Evolutionary conservation across 1,140 invertebrate species (phyloP), one percentile per base, ranked within the genome.

Genomic region (Papilio dardanus): DNA sequence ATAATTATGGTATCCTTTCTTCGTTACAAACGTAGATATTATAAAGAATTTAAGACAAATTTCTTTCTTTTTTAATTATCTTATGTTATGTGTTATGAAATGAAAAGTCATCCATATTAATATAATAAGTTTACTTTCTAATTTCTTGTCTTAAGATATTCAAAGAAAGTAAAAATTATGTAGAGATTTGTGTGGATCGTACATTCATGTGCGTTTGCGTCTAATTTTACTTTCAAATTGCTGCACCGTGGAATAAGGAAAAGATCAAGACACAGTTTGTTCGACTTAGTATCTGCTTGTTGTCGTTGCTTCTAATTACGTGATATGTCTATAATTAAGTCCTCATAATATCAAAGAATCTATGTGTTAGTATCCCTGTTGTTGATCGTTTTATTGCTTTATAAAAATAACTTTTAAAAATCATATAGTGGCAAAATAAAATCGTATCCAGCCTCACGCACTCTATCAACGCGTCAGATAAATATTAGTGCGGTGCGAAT

Each of bases 401-500:
- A 3, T n/a, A 35, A 68, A 68, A 68, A 24, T 35, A 68, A 7
- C 30, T 67, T 35, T 67, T 21, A 31, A 35, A 67, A 67, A 67
- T 33, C 65, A 35, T 7, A 28, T 14, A 65, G 6, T 33, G 10
- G 10, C 3, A 24, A 68, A 42, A 40, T 37, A 21, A 35, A 42
- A 68, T 37, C 67, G 19, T 24, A 40, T 24, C 33, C 54, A 21
- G 66, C 30, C 75, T 46, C 19, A n/a, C 37, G 28, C 19, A 14
- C 35, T 33, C 46, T 33, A 42, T 71, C 24, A 83, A 74, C 77
- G 74, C 77, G 71, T 12, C 35, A 68, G 14, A 74, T 54, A 74
- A 74, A 74, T 16, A 40, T 74, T 37, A 77, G 65, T 50, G 42
- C 65, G 65, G 50, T 42, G 50, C 12, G n/a, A 50, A 19, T 86